Conservation (phyloP, 2,888 invertebrate species). For the Lithophane socia region DNA sequence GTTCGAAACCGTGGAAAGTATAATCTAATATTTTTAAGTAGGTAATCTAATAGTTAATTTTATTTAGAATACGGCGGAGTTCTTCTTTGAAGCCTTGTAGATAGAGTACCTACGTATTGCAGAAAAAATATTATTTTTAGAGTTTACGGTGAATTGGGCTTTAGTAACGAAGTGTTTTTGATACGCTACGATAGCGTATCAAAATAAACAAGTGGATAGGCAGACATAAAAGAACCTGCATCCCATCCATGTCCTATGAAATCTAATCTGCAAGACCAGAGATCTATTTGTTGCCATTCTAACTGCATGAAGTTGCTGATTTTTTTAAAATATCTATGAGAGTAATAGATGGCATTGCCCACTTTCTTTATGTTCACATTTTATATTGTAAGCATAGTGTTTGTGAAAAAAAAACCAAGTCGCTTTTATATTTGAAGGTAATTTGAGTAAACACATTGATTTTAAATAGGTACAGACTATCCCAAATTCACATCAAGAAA, state of each 20-base stretch:
- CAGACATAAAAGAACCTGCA: not conserved
- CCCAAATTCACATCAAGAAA: conserved; percentile 29
- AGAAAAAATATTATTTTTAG: not conserved
- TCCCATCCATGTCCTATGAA: not conserved
- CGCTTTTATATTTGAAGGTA: not conserved
- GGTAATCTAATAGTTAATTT: conserved; percentile 18
- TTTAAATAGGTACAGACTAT: conserved; percentile 8
- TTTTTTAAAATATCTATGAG: not conserved
- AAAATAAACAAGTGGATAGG: not conserved
- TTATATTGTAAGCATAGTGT: not conserved
- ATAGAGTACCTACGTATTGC: no score
- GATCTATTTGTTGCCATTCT: not conserved
- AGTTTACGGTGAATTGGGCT: not conserved
- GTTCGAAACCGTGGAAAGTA: conserved; percentile 32
- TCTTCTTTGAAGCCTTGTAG: no score
- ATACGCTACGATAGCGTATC: no score
- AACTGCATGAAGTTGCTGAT: not conserved
- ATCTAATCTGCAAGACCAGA: not conserved
- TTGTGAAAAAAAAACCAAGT: not conserved
- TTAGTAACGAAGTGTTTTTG: not conserved
- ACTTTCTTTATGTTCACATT: not conserved
- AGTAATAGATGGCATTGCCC: no score
- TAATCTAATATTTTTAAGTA: conserved; percentile 54
- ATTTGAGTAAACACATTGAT: not conserved
- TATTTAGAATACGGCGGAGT: conserved; percentile 26